These are phyloP conservation scores for Drosophila testacea DNA, from an alignment of 2,888 invertebrate species.

Conservation along the genomic window DNA sequence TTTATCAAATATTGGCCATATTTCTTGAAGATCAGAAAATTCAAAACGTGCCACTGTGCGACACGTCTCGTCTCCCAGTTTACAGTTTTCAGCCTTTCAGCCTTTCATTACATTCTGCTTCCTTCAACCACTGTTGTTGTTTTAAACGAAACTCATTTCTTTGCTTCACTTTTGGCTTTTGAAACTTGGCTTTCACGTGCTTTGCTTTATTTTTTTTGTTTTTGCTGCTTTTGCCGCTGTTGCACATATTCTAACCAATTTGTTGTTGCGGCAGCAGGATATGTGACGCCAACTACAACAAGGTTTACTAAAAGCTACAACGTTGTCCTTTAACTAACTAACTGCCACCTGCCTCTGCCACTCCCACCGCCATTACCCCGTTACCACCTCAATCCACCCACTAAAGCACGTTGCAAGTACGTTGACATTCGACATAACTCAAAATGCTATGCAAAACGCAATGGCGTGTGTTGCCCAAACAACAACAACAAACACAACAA, in stretches of 20 bases:
- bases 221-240: neutral
- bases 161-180: conserved; percentile 64
- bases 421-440: conserved; percentile 80
- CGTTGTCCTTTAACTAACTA: conserved; percentile 62
- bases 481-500: conserved; percentile 24
- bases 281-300: conserved; percentile 60
- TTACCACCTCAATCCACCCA: conserved; percentile 21
- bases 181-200: conserved; percentile 42
- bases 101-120: conserved; percentile 29
- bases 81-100: conserved; percentile 22
- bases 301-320: conserved; percentile 39
- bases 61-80: conserved; percentile 13
- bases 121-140: conserved; percentile 21
- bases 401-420: conserved; percentile 58
- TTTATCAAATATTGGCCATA: too few relatives aligned
- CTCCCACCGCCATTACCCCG: neutral
- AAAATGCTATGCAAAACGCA: conserved; percentile 73
- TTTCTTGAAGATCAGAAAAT: too few relatives aligned
- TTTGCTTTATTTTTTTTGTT: conserved; percentile 1
- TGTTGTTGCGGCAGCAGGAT: conserved; percentile 67
- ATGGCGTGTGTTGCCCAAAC: conserved; percentile 62
- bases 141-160: conserved; percentile 59
- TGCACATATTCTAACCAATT: conserved; percentile 55
- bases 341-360: conserved; percentile 31
- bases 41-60: too few relatives aligned